Evolutionary conservation across 2,888 invertebrate species (phyloP).

Genomic region (Syrphus vitripennis): DNA sequence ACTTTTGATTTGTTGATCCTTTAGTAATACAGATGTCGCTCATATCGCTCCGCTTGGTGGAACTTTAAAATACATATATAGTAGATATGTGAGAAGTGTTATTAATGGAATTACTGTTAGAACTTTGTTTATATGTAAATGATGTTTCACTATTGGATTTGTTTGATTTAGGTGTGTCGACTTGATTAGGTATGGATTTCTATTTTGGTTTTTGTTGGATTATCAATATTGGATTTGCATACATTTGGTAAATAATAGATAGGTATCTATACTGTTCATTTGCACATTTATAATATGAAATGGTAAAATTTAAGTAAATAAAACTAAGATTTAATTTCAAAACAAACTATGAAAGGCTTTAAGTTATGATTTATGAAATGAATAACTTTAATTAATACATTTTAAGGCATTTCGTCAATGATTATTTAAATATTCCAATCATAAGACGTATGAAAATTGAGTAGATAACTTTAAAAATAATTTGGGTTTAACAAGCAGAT

Average conservation of each 20-base stretch:
- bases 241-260: background rate
- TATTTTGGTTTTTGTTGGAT: background rate
- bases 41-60: background rate
- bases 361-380: too few species aligned
- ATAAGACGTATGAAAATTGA: too few species aligned
- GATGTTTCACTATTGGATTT: constrained; percentile 5
- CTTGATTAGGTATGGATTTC: constrained; percentile 8
- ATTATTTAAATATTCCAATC: too few species aligned
- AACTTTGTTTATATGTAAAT: background rate
- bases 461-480: too few species aligned
- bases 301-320: background rate
- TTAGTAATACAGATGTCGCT: constrained; percentile 9
- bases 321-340: too few species aligned
- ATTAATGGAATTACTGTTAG: background rate
- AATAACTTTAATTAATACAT: too few species aligned
- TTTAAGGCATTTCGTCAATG: too few species aligned
- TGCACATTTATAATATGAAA: background rate
- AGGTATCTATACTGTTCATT: background rate
- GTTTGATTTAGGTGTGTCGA: constrained; percentile 12
- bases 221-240: constrained; percentile 1
- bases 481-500: too few species aligned
- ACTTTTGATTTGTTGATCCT: constrained; percentile 9
- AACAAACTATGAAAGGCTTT: too few species aligned
- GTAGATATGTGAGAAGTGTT: too few species aligned
- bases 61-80: too few species aligned